Conservation (phyloP, 1,140 invertebrate genomes). For the Homalodisca vitripennis region DNA sequence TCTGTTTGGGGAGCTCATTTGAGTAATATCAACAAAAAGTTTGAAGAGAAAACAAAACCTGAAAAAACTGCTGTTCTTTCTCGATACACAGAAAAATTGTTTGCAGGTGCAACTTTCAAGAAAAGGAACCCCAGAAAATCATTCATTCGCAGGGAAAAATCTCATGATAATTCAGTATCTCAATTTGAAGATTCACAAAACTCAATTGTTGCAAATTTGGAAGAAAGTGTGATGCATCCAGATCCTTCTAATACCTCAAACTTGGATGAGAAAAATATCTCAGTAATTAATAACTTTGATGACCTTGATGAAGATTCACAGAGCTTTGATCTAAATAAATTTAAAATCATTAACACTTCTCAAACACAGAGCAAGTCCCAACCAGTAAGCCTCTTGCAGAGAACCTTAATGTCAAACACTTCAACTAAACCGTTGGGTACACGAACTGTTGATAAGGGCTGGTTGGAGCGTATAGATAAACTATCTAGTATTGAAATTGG, state of each 20-base stretch:
- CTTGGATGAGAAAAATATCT: not conserved
- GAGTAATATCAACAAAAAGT: slow-evolving; percentile 48
- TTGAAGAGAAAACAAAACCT: slow-evolving; percentile 42
- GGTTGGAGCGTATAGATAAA: slow-evolving; percentile 53
- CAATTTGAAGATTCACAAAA: slow-evolving; percentile 1
- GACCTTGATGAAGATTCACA: not conserved
- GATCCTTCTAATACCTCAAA: too few relatives aligned
- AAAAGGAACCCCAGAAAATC: slow-evolving; percentile 73
- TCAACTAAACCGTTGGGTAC: slow-evolving; percentile 40
- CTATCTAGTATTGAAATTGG: slow-evolving; percentile 33
- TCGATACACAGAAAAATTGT: slow-evolving; percentile 66
- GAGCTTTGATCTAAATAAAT: slow-evolving; percentile 36
- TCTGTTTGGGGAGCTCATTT: slow-evolving; percentile 58
- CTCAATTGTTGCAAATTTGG: too few relatives aligned
- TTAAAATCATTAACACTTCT: slow-evolving; percentile 44
- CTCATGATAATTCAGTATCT: slow-evolving; percentile 38
- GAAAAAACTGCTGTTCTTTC: slow-evolving; percentile 49
- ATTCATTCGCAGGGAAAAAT: slow-evolving; percentile 30
- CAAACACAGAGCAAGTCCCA: slow-evolving; percentile 40
- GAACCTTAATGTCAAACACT: slow-evolving; percentile 41
- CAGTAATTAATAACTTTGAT: slow-evolving; percentile 21
- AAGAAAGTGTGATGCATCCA: too few relatives aligned
- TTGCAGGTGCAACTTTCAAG: slow-evolving; percentile 63
- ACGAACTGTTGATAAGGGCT: slow-evolving; percentile 54
- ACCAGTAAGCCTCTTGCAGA: slow-evolving; percentile 49